Evolutionary conservation across 2,797 vertebrate species (phyloP).

Genomic region (Scomberomorus guttatus): DNA sequence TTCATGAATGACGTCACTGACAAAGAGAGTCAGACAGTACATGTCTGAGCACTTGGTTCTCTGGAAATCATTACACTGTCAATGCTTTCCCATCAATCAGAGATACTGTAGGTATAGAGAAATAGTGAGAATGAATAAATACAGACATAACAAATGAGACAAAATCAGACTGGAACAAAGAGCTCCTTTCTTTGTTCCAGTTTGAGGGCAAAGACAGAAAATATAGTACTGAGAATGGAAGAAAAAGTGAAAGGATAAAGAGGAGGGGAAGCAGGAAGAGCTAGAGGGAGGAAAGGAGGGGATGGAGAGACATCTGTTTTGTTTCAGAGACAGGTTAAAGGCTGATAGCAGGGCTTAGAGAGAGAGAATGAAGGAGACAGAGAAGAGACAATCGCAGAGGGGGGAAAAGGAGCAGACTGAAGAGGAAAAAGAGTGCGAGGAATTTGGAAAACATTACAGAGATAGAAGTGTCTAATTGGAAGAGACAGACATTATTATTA

Average conservation of each 20-base stretch:
- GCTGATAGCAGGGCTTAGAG: conserved; percentile 69
- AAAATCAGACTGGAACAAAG: conserved; percentile 4
- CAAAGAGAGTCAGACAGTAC: conserved; percentile 53
- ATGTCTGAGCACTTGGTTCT: conserved; percentile 29
- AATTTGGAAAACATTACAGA: conserved; percentile 74
- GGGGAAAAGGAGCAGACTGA: conserved; percentile 24
- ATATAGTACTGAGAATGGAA: conserved; percentile 27
- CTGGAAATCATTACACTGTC: conserved; percentile 52
- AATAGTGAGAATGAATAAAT: conserved; percentile 5
- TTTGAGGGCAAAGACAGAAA: conserved; percentile 24
- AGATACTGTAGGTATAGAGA: not conserved
- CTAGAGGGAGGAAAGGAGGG: conserved; percentile 64
- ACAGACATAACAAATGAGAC: not conserved
- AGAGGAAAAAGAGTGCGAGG: conserved; percentile 41
- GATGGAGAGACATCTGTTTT: conserved; percentile 80
- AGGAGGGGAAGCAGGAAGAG: conserved; percentile 65
- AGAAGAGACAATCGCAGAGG: conserved; percentile 50
- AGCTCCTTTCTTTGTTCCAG: too few species aligned
- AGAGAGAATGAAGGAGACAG: conserved; percentile 38
- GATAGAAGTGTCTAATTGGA: conserved; percentile 70
- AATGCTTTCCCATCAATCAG: conserved; percentile 18
- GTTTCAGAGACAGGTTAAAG: conserved; percentile 75
- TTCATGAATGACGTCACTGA: conserved; percentile 33
- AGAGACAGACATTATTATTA: conserved; percentile 70
- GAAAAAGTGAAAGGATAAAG: conserved; percentile 48